Conservation (phyloP, 2,113 vertebrate genomes). For the Limanda limanda region DNA sequence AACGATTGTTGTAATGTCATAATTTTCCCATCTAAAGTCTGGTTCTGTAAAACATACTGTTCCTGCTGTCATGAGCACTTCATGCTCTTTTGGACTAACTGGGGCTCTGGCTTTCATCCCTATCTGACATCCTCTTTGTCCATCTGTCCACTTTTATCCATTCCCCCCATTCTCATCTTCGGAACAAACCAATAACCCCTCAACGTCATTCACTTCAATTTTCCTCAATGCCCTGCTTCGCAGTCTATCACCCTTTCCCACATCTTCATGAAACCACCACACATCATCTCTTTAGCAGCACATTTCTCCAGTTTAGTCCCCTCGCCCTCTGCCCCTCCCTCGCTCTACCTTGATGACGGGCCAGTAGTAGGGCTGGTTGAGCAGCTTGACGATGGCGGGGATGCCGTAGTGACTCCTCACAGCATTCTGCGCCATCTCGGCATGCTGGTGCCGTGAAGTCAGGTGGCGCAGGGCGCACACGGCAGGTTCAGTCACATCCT, state of each 20-base stretch:
- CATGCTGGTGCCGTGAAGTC: conserved; percentile 93
- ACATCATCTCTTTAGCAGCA: not conserved
- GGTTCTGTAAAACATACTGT: conserved; percentile 28
- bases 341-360: conserved; percentile 92
- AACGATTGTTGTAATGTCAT: not conserved
- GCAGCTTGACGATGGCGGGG: conserved; percentile 91
- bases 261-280: not conserved
- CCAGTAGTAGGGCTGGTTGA: conserved; percentile 95
- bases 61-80: conserved; percentile 26
- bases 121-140: conserved; percentile 5
- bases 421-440: conserved; percentile 91
- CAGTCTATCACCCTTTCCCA: not conserved
- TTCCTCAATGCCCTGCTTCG: not conserved
- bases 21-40: not conserved
- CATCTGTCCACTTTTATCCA: conserved; percentile 42
- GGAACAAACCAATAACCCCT: not conserved
- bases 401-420: conserved; percentile 94
- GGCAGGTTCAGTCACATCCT: conserved; percentile 93
- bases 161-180: not conserved
- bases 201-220: not conserved
- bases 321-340: not conserved
- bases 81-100: conserved; percentile 24
- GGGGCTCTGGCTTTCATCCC: conserved; percentile 37
- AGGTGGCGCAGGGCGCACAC: conserved; percentile 96
- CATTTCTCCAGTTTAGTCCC: not conserved